Conservation (phyloP, 2,797 vertebrate species). For the Aselliscus stoliczkanus region DNA sequence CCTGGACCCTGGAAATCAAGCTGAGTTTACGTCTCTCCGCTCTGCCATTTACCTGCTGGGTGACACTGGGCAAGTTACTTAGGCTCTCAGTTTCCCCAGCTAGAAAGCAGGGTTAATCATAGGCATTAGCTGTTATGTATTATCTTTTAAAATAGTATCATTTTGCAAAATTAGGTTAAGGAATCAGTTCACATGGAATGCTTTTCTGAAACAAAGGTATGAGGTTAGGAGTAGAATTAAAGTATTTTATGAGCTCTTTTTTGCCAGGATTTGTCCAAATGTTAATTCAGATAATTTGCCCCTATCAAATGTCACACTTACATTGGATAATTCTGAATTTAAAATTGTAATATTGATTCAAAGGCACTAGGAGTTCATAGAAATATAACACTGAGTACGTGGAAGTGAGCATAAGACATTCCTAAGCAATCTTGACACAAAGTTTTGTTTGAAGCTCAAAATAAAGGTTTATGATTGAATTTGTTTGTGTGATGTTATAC, state of each 20-base stretch:
- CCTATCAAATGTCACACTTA: not conserved
- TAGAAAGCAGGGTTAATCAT: not conserved
- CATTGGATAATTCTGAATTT: not conserved
- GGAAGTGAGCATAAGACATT: not conserved
- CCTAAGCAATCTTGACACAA: not conserved
- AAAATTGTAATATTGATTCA: not conserved
- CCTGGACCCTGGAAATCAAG: not conserved
- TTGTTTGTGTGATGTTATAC: not conserved
- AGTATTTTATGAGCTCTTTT: not conserved
- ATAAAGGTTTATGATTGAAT: not conserved
- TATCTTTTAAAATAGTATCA: conserved; percentile 15
- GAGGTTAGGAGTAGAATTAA: not conserved
- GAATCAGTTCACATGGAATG: not conserved
- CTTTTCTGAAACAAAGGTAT: not conserved
- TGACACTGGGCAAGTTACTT: not conserved
- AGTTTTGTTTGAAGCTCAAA: conserved; percentile 13
- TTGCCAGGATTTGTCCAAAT: not conserved
- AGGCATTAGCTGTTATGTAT: not conserved
- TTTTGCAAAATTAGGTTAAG: conserved; percentile 19
- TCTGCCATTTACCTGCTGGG: not conserved
- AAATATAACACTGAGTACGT: not conserved
- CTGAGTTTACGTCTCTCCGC: not conserved
- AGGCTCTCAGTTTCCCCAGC: not conserved
- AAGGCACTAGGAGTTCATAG: not conserved
- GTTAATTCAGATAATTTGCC: not conserved